Evolutionary conservation across 2,888 invertebrate genomes (phyloP).

Genomic region (Tetragnatha montana): DNA sequence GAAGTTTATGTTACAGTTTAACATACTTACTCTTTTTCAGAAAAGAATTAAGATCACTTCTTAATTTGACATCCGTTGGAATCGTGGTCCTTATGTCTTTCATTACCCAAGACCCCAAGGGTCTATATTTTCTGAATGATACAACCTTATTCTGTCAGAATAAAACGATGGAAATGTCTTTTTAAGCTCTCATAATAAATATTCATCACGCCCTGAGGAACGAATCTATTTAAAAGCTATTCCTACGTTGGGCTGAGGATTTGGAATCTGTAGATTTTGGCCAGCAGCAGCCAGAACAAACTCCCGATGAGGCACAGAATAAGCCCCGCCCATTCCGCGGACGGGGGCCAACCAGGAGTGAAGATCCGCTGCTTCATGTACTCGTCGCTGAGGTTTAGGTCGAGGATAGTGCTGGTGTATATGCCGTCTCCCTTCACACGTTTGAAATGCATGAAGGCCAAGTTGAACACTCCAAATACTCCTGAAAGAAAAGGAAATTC

Average conservation of each 20-base stretch:
- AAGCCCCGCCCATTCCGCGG: constrained; percentile 67
- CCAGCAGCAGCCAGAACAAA: constrained; percentile 69
- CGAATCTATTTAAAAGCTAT: too few relatives aligned
- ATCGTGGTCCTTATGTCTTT: too few relatives aligned
- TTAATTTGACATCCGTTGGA: too few relatives aligned
- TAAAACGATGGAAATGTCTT: too few relatives aligned
- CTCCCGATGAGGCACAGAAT: constrained; percentile 64
- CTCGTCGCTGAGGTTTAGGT: constrained; percentile 60
- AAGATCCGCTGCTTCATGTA: constrained; percentile 63
- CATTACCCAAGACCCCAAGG: too few relatives aligned
- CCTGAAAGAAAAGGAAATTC: constrained; percentile 28
- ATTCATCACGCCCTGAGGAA: too few relatives aligned
- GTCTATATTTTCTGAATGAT: too few relatives aligned
- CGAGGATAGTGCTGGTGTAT: constrained; percentile 66
- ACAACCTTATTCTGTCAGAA: too few relatives aligned
- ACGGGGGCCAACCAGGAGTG: constrained; percentile 66
- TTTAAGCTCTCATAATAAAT: too few relatives aligned
- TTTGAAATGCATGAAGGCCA: constrained; percentile 71
- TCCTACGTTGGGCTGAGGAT: constrained; percentile 58
- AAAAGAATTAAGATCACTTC: too few relatives aligned
- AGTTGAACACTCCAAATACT: constrained; percentile 68
- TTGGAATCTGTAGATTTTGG: constrained; percentile 68
- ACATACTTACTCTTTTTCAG: too few relatives aligned
- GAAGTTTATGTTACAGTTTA: too few relatives aligned
- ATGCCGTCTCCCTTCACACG: constrained; percentile 65